Evolutionary conservation across 1,140 invertebrate genomes (phyloP).

Genomic region (Anoplolepis gracilipes): DNA sequence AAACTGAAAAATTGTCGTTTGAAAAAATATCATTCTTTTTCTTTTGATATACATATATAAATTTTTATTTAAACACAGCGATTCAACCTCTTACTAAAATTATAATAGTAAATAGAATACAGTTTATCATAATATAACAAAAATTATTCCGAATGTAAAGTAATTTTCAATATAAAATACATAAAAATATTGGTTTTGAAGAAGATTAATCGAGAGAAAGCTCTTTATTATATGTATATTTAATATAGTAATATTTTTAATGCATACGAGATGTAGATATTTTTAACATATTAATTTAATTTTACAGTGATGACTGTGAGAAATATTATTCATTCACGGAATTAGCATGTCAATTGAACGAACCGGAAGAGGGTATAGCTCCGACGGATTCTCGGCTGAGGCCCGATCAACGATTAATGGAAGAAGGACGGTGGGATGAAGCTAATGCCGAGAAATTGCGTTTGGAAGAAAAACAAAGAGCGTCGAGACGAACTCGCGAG

Average conservation of each 20-base stretch:
- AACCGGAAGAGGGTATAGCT: conserved; percentile 95
- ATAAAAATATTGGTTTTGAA: neutral
- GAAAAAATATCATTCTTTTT: conserved; percentile 67
- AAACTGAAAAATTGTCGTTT: neutral
- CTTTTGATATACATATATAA: neutral
- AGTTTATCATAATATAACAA: neutral
- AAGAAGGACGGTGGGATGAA: conserved; percentile 97
- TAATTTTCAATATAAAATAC: neutral
- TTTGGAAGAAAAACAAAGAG: conserved; percentile 98
- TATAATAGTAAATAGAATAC: neutral
- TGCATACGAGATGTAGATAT: neutral
- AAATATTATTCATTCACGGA: conserved; percentile 97
- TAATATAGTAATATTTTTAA: neutral
- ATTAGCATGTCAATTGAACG: conserved; percentile 98
- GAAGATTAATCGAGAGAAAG: neutral
- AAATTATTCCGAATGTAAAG: neutral
- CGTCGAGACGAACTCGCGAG: conserved; percentile 91
- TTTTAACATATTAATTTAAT: neutral
- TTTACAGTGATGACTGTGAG: conserved; percentile 89
- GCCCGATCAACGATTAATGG: conserved; percentile 99
- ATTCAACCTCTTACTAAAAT: neutral
- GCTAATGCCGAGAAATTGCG: conserved; percentile 96
- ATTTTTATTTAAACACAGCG: conserved; percentile 6
- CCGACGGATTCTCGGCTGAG: conserved; percentile 97
- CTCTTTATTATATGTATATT: conserved; percentile 17